These are phyloP conservation scores for Potamarius usumacintae DNA, from an alignment of 2,113 vertebrate species.

Conservation along the genomic window DNA sequence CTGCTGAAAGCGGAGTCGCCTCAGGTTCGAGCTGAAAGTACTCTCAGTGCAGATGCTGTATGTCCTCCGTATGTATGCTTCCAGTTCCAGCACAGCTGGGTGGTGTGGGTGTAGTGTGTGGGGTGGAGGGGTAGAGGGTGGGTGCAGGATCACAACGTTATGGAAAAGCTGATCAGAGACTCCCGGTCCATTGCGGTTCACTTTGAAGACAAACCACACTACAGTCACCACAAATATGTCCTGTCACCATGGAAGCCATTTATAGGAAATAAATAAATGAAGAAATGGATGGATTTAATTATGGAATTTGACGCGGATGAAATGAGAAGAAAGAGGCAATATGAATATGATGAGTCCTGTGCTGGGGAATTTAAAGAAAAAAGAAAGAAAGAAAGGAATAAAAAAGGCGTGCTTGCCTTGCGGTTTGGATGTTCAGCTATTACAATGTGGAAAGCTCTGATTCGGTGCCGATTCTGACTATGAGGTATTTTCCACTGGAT, in stretches of 20 bases:
- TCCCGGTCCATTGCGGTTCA: constrained; percentile 27
- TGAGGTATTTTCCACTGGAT: constrained; percentile 62
- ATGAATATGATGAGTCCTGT: neutral
- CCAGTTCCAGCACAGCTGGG: constrained; percentile 55
- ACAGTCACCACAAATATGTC: constrained; percentile 48
- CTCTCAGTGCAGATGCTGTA: constrained; percentile 41
- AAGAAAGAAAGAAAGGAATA: neutral
- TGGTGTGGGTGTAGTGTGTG: constrained; percentile 1
- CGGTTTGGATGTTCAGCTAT: constrained; percentile 36
- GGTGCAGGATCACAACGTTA: constrained; percentile 26
- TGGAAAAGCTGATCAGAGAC: constrained; percentile 47
- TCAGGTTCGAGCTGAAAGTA: constrained; percentile 41
- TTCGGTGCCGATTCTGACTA: constrained; percentile 44
- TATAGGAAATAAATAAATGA: constrained; percentile 51
- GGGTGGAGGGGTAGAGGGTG: neutral
- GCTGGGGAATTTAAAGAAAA: neutral
- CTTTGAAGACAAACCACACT: constrained; percentile 49
- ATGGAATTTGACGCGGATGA: constrained; percentile 49
- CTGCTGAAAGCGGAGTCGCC: constrained; percentile 11
- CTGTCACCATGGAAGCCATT: constrained; percentile 30
- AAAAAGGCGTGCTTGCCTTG: constrained; percentile 31
- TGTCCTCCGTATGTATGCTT: constrained; percentile 35
- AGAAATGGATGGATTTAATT: constrained; percentile 46
- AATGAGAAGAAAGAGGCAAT: constrained; percentile 43
- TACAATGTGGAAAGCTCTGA: constrained; percentile 61